These are phyloP conservation scores for Lagorchestes hirsutus DNA, from an alignment of 2,797 vertebrate species.

Conservation along the genomic window DNA sequence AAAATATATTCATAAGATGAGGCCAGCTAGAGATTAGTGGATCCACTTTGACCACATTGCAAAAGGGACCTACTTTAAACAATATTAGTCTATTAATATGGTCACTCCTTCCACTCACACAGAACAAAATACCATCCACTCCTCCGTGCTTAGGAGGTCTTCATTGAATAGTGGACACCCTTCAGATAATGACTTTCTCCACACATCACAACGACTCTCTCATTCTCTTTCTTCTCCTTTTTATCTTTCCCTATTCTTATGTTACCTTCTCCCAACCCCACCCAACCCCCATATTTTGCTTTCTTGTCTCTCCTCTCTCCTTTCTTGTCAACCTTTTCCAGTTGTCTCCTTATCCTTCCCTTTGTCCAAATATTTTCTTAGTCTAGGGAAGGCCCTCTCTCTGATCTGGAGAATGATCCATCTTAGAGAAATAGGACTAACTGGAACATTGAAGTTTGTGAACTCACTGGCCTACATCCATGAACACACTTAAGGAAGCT, in stretches of 20 bases:
- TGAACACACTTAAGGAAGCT: no score
- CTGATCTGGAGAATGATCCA: neutral
- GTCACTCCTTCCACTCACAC: neutral
- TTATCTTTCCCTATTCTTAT: neutral
- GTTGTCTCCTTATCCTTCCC: neutral
- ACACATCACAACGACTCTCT: fast-evolving
- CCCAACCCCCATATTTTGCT: neutral
- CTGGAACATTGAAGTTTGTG: no score
- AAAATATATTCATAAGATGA: neutral
- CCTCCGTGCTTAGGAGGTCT: neutral
- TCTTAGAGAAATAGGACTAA: no score
- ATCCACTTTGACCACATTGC: neutral
- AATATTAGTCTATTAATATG: neutral
- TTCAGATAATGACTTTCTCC: no score
- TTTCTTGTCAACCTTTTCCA: neutral
- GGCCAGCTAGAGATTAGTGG: neutral
- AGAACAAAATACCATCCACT: neutral
- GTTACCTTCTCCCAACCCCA: neutral
- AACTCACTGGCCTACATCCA: no score
- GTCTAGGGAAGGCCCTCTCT: neutral
- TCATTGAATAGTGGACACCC: neutral
- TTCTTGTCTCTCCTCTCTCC: neutral
- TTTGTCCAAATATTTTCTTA: neutral
- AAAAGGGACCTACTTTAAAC: neutral
- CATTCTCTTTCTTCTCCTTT: no score